Base-by-base conservation (phyloP, 2,113 vertebrate species). In the Cranoglanis bouderius region DNA sequence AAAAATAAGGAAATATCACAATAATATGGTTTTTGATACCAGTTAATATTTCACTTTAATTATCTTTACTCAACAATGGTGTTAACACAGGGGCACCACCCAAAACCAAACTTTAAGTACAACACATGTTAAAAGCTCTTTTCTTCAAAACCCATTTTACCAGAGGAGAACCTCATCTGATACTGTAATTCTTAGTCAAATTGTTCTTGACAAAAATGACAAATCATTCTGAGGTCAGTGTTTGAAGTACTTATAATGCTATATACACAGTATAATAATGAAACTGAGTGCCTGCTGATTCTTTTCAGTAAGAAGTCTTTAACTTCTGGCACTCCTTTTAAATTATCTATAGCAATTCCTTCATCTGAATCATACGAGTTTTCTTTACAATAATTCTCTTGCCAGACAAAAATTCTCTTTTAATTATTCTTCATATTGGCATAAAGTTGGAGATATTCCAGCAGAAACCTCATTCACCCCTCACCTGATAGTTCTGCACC, bases 401-500 rank as follows among this genome's bases (percentile, higher is more conserved):
- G 4, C 21, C 63, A 10, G 14, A 18, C 14, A 70, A 70, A 70
- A 65, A 65, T 70, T 32, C 32, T 70, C 13, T 35, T 35, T 1
- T 38, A 74, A 74, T 40, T 38, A 38, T 72, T 38, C 18, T 19
- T 38, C 3, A 67, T 14, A 32, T 67, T 16, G 13, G 4, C 65
- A 12, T 32, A 67, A n/a, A 67, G 4, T 10, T 21, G 6, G 18
- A 38, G 16, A 63, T n/a, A 12, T 63, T 63, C 3, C 63, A 14
- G 10, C 63, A 14, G n/a, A 67, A 5, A 74, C 40, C 70, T 9
- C 16, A 46, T 75, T 75, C 24, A 75, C 6, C 19, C 35, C 91
- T 90, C 74, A 93, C 96, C 95, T 96, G 95, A 87, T 96, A 96
- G 90, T 96, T 96, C 91, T 94, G 93, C 87, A 96, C 95, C 91